phyloP scores from a whole-genome alignment of 2,797 vertebrate species.

The Ambastaia sidthimunki region DNA sequence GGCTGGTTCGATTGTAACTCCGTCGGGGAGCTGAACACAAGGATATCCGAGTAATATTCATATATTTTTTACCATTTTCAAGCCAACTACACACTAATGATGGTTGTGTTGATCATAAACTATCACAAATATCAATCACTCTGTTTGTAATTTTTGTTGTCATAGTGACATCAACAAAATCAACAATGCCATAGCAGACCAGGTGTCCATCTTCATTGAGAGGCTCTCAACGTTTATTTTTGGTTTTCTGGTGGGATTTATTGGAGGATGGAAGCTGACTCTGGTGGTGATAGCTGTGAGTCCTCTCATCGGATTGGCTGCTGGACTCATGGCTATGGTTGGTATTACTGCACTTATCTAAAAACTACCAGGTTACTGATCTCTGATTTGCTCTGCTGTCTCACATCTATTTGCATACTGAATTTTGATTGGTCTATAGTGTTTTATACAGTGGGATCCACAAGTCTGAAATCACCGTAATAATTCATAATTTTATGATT shows the following conservation, averaged over 20 bases:
- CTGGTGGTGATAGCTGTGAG: conserved; percentile 81
- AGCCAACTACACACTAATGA: background rate
- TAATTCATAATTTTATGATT: too few relatives aligned
- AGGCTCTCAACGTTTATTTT: conserved; percentile 80
- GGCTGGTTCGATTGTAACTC: conserved; percentile 87
- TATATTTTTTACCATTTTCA: background rate
- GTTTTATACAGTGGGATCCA: too few relatives aligned
- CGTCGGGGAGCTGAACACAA: conserved; percentile 83
- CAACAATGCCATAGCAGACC: conserved; percentile 82
- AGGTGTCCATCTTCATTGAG: conserved; percentile 81
- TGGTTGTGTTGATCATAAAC: background rate
- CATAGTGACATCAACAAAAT: conserved; percentile 83
- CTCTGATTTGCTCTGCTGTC: too few relatives aligned
- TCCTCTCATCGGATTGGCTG: conserved; percentile 79
- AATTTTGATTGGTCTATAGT: too few relatives aligned
- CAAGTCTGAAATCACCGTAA: too few relatives aligned
- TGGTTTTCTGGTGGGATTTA: conserved; percentile 83
- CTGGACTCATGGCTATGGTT: conserved; percentile 82
- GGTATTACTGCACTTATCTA: conserved; percentile 5
- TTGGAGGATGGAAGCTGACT: conserved; percentile 84
- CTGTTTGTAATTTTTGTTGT: conserved; percentile 24
- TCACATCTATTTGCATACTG: too few relatives aligned
- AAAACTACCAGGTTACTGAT: too few relatives aligned
- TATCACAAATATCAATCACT: background rate
- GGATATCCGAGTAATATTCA: conserved; percentile 80